phyloP scores from a whole-genome alignment of 2,113 vertebrate genomes.

The Tragelaphus scriptus region DNA sequence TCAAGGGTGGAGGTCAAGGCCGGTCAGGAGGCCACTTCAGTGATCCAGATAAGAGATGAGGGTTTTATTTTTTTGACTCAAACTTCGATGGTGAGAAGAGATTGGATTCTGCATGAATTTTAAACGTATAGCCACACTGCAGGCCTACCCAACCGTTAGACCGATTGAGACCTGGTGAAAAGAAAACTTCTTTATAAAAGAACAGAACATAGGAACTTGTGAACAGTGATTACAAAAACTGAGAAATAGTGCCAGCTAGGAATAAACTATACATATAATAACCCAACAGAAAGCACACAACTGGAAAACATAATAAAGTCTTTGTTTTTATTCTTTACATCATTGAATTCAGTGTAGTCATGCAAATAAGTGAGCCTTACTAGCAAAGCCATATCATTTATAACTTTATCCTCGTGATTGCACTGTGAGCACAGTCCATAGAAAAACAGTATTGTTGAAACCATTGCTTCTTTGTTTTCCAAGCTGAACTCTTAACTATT shows the following conservation, averaged over 20 bases:
- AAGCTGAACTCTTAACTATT: not conserved
- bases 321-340: constrained; percentile 4
- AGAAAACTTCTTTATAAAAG: not conserved
- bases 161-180: not conserved
- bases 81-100: not conserved
- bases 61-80: not conserved
- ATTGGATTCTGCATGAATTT: not conserved
- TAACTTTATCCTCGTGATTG: not conserved
- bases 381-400: not conserved
- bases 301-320: not conserved
- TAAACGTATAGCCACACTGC: not conserved
- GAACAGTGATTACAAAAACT: not conserved
- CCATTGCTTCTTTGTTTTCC: constrained; percentile 19
- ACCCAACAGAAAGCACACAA: not conserved
- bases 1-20: not conserved
- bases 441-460: constrained; percentile 1
- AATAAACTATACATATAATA: not conserved
- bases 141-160: not conserved
- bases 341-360: not conserved
- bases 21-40: not conserved
- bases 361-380: not conserved
- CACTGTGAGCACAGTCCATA: not conserved
- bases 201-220: not conserved
- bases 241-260: not conserved
- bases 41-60: not conserved